Conservation (phyloP, 2,113 vertebrate species). For the Crotalus horridus region DNA sequence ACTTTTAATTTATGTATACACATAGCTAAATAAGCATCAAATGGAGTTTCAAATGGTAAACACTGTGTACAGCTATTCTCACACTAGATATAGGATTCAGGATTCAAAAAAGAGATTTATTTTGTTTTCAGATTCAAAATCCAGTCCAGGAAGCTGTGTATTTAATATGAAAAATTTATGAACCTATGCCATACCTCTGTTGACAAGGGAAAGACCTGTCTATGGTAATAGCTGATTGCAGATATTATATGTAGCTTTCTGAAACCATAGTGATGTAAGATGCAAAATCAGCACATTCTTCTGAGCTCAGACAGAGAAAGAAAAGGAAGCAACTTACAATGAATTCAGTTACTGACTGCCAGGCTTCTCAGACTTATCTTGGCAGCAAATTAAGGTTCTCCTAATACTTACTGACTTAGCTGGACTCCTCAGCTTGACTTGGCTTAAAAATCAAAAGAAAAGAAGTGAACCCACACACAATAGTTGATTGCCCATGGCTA, state of each 20-base stretch:
- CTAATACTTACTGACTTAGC: no score
- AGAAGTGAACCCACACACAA: no score
- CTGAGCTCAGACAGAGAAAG: no score
- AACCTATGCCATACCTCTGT: background rate
- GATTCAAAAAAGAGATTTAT: background rate
- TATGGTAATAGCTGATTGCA: background rate
- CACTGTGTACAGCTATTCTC: no score
- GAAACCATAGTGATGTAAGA: background rate
- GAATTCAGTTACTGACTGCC: no score
- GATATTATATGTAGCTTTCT: background rate
- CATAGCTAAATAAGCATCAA: no score
- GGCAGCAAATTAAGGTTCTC: background rate
- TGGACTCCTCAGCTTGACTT: no score
- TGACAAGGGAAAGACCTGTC: background rate
- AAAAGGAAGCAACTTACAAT: background rate
- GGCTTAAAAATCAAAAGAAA: no score
- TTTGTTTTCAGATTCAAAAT: background rate
- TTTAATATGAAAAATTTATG: background rate
- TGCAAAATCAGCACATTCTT: background rate
- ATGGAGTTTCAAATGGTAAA: no score
- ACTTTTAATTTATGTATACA: no score
- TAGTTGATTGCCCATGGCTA: no score
- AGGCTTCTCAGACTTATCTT: background rate
- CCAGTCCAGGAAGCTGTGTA: background rate
- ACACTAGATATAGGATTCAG: background rate